Conservation (phyloP, 2,113 vertebrate species). For the Sphyrna mokarran region DNA sequence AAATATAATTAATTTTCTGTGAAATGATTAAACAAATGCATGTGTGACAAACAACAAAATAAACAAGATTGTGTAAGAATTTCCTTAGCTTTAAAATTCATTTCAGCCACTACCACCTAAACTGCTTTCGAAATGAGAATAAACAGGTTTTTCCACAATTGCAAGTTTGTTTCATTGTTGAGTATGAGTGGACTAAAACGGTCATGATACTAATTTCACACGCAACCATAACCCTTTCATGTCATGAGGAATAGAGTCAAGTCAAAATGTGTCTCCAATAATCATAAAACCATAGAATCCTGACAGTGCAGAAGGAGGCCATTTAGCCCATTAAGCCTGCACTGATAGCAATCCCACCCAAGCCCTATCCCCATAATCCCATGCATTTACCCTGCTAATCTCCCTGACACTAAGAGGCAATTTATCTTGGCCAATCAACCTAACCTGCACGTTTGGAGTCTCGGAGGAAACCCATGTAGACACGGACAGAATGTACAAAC, state of each 20-base stretch:
- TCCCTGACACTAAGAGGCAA: no score
- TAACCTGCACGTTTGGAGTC: no score
- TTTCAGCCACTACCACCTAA: background rate
- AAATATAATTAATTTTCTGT: background rate
- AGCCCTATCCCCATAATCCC: no score
- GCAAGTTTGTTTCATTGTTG: background rate
- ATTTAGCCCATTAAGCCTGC: no score
- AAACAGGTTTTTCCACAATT: background rate
- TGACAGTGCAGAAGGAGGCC: no score
- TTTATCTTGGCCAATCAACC: no score
- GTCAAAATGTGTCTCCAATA: background rate
- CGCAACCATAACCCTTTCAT: background rate
- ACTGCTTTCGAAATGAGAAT: background rate
- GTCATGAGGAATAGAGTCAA: background rate
- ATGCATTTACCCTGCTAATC: no score
- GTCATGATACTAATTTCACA: background rate
- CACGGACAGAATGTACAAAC: no score
- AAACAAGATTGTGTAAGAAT: background rate
- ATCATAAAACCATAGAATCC: background rate
- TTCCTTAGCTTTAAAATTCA: background rate
- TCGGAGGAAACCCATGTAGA: no score
- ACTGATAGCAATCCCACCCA: no score
- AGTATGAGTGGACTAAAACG: background rate
- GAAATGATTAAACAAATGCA: slow-evolving; percentile 8
- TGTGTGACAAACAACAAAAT: background rate